Percentiles rank a stretch among this genome's conserved stretches.
These are phyloP conservation scores for Drosophila paracracens DNA, from an alignment of 2,888 invertebrate genomes.

Conservation along the genomic window DNA sequence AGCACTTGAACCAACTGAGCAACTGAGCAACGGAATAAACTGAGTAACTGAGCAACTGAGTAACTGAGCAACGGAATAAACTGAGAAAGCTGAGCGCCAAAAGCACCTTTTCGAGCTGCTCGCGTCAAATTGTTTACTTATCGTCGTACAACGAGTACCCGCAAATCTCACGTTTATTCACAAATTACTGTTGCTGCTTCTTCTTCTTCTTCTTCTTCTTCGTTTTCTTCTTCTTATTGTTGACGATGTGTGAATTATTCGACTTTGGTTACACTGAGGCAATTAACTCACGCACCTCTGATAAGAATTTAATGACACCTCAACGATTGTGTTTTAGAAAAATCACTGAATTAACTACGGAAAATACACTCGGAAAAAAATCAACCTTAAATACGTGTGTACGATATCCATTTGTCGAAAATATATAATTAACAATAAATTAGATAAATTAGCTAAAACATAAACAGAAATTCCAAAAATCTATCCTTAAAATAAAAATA, in stretches of 20 bases:
- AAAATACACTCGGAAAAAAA: background rate
- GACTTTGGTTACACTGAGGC: slow-evolving; percentile 25
- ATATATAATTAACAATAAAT: too few species aligned
- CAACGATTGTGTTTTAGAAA: background rate
- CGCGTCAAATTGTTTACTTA: slow-evolving; percentile 39
- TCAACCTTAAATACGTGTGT: too few species aligned
- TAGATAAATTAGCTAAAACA: too few species aligned
- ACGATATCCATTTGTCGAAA: too few species aligned
- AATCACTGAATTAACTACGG: background rate
- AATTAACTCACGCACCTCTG: slow-evolving; percentile 27
- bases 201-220: background rate
- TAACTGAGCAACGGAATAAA: background rate
- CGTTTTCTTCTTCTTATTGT: slow-evolving; percentile 6
- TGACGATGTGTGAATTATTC: slow-evolving; percentile 19
- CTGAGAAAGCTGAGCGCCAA: slow-evolving; percentile 20
- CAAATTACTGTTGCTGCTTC: slow-evolving; percentile 5
- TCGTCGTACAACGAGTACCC: slow-evolving; percentile 44
- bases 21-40: background rate
- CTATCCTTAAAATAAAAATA: background rate
- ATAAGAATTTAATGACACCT: slow-evolving; percentile 27
- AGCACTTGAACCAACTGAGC: background rate
- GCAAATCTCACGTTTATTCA: slow-evolving; percentile 46
- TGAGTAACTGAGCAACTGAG: background rate
- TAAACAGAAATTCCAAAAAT: background rate
- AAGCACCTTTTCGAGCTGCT: slow-evolving; percentile 24